A percentile compares a stretch with the other conserved stretches of the same genome.
These are phyloP conservation scores for Podotricha telesiphe DNA, from an alignment of 2,888 invertebrate genomes.

Conservation along the genomic window DNA sequence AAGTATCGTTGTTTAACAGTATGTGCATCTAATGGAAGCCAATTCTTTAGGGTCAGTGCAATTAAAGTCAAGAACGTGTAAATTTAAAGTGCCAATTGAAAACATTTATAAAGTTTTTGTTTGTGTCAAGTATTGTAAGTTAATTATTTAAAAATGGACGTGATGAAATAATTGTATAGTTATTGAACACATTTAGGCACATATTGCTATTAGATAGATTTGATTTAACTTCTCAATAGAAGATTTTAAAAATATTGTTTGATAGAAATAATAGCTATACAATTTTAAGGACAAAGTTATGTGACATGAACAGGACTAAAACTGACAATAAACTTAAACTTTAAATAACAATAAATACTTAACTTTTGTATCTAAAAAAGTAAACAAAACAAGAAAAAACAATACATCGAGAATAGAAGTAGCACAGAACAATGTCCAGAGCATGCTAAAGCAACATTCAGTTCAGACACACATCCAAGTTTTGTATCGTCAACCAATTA, in stretches of 20 bases:
- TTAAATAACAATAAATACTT: neutral
- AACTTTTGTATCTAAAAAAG: slow-evolving; percentile 15
- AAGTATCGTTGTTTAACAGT: slow-evolving; percentile 41
- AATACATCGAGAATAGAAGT: slow-evolving; percentile 15
- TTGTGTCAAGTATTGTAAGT: slow-evolving; percentile 46
- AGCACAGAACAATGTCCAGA: slow-evolving; percentile 64
- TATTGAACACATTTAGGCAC: slow-evolving; percentile 29
- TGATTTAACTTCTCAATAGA: neutral
- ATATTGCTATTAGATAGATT: slow-evolving; percentile 5
- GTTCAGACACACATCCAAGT: slow-evolving; percentile 54
- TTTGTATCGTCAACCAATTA: slow-evolving; percentile 59
- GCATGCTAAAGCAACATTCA: slow-evolving; percentile 72
- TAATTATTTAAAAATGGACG: slow-evolving; percentile 39
- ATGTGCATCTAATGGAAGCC: slow-evolving; percentile 74
- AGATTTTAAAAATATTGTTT: slow-evolving; percentile 15
- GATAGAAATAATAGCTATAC: slow-evolving; percentile 42
- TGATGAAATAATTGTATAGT: slow-evolving; percentile 42
- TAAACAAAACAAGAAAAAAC: slow-evolving; percentile 6
- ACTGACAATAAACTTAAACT: slow-evolving; percentile 30
- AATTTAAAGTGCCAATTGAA: slow-evolving; percentile 56
- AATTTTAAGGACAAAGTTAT: slow-evolving; percentile 52
- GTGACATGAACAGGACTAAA: slow-evolving; percentile 32
- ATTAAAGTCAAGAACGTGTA: slow-evolving; percentile 42
- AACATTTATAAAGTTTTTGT: slow-evolving; percentile 39
- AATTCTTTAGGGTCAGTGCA: slow-evolving; percentile 70